Conservation (phyloP, 2,113 vertebrate species). For the Acinonyx jubatus region DNA sequence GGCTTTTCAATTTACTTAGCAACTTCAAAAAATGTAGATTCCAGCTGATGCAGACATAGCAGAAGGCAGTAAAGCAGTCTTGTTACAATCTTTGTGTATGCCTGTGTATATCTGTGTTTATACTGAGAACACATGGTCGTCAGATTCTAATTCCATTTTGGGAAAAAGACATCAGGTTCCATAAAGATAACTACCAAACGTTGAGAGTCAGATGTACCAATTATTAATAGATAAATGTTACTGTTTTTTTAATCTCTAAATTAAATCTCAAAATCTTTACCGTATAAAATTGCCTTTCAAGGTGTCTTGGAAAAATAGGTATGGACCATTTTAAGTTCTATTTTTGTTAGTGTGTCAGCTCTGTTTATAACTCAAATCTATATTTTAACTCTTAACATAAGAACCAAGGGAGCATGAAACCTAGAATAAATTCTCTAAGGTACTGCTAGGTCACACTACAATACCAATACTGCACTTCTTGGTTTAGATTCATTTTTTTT, state of each 20-base stretch:
- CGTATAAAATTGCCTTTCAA: conserved; percentile 45
- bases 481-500: neutral
- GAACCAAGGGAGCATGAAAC: conserved; percentile 41
- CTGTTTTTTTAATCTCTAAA: neutral
- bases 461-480: neutral
- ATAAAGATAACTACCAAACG: neutral
- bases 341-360: conserved; percentile 37
- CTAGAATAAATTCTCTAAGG: conserved; percentile 14
- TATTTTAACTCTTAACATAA: conserved; percentile 55
- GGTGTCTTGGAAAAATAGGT: conserved; percentile 8
- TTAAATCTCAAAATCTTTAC: conserved; percentile 37
- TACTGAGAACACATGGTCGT: neutral
- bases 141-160: conserved; percentile 48
- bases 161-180: neutral
- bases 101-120: conserved; percentile 26
- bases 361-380: conserved; percentile 42
- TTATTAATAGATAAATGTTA: conserved; percentile 41
- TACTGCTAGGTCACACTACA: neutral
- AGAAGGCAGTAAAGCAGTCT: neutral
- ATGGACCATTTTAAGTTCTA: neutral
- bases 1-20: conserved; percentile 7
- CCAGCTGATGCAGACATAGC: neutral
- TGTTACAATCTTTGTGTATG: neutral
- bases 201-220: neutral
- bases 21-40: conserved; percentile 16